Conservation (phyloP, 64 coral and sea anemone genomes). For the Astreopora myriophthalma region DNA sequence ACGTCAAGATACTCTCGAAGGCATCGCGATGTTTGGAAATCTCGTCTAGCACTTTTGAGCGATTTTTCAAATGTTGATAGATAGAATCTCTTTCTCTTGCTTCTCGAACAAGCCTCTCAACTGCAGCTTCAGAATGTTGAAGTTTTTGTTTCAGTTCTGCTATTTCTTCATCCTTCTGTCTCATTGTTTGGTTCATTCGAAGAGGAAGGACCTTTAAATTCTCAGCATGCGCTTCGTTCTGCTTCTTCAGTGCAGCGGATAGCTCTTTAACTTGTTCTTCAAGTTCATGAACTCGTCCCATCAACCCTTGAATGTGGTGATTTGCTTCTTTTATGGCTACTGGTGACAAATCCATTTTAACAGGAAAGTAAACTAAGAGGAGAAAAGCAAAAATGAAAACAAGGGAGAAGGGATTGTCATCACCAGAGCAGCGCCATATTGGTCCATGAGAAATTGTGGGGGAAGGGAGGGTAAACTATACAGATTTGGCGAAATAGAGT, state of each 20-base stretch:
- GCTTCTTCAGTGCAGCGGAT: slow-evolving; percentile 19
- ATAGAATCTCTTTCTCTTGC: slow-evolving; percentile 18
- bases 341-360: slow-evolving; percentile 47
- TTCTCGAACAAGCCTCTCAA: slow-evolving; percentile 56
- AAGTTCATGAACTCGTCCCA: slow-evolving; percentile 43
- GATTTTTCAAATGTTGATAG: slow-evolving; percentile 59
- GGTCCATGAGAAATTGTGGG: neutral
- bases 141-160: slow-evolving; percentile 40
- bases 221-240: slow-evolving; percentile 67
- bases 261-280: slow-evolving; percentile 76
- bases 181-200: slow-evolving; percentile 75
- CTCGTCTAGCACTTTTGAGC: slow-evolving; percentile 72
- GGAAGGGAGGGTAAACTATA: neutral
- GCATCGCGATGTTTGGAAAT: slow-evolving; percentile 62
- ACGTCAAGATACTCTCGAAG: slow-evolving; percentile 74
- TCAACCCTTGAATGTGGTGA: slow-evolving; percentile 60
- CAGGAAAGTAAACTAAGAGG: neutral
- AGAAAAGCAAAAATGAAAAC: neutral
- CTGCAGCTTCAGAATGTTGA: neutral
- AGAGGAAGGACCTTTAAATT: slow-evolving; percentile 75
- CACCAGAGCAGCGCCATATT: neutral
- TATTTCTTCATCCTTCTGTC: slow-evolving; percentile 78
- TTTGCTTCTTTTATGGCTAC: slow-evolving; percentile 73
- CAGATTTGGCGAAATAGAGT: neutral
- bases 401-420: neutral